phyloP scores from a whole-genome alignment of 1,140 invertebrate genomes.

The Drosophila busckii region DNA sequence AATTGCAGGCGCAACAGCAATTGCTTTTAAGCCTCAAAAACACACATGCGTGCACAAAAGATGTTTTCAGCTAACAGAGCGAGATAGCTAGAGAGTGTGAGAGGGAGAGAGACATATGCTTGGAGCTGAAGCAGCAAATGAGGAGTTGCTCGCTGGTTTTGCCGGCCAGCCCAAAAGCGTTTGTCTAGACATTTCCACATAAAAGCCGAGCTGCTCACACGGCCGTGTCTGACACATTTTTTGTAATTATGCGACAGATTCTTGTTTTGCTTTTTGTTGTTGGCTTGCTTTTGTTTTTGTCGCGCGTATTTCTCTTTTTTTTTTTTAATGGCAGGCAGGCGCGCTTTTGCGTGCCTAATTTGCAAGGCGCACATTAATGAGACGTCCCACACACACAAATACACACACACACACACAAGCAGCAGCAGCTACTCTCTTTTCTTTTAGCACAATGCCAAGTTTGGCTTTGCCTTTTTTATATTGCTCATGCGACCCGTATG shows the following conservation, averaged over 20 bases:
- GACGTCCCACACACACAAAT: slow-evolving; percentile 14
- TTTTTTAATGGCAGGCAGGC: slow-evolving; percentile 64
- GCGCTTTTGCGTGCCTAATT: slow-evolving; percentile 68
- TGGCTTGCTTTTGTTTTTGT: neutral
- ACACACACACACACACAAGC: too few species aligned
- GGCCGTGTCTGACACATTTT: slow-evolving; percentile 58
- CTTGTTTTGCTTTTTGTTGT: slow-evolving; percentile 34
- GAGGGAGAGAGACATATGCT: slow-evolving; percentile 13
- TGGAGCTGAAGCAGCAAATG: neutral
- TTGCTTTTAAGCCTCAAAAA: slow-evolving; percentile 11
- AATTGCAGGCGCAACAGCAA: slow-evolving; percentile 27
- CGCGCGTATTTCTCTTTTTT: slow-evolving; percentile 1
- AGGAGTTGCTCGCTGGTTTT: slow-evolving; percentile 2
- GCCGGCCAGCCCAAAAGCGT: slow-evolving; percentile 21
- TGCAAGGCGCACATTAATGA: slow-evolving; percentile 68
- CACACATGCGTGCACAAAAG: neutral
- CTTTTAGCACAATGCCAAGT: slow-evolving; percentile 4
- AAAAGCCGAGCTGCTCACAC: slow-evolving; percentile 48
- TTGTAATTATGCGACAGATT: slow-evolving; percentile 70
- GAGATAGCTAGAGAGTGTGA: too few species aligned
- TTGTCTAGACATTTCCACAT: slow-evolving; percentile 59
- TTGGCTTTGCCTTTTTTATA: too few species aligned
- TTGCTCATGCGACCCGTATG: slow-evolving; percentile 40
- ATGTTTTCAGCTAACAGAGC: too few species aligned
- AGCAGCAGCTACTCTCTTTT: too few species aligned